Percentiles rank a stretch among this genome's conserved stretches.
phyloP scores from a whole-genome alignment of 2,113 vertebrate species.

The Sinosuthora webbiana region DNA sequence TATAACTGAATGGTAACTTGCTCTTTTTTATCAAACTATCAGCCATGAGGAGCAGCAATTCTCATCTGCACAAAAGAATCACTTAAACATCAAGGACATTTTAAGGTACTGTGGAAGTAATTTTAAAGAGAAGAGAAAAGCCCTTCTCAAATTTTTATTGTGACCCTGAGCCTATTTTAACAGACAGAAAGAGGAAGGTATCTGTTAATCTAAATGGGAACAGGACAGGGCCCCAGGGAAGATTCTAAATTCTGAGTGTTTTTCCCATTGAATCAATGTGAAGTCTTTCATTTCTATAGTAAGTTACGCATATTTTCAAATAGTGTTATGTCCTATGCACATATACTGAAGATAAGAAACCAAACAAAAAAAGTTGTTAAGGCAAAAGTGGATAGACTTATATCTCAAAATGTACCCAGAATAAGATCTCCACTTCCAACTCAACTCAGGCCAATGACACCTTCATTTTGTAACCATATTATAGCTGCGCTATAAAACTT shows the following conservation, averaged over 20 bases:
- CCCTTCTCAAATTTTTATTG: background rate
- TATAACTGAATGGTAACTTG: background rate
- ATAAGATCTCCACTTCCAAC: background rate
- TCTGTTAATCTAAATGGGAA: background rate
- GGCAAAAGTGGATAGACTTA: background rate
- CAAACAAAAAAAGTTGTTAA: background rate
- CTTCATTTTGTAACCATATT: background rate
- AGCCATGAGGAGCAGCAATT: background rate
- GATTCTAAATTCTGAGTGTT: background rate
- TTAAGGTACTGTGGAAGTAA: background rate
- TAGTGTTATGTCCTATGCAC: background rate
- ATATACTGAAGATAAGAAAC: background rate
- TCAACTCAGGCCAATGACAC: background rate
- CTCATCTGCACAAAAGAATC: background rate
- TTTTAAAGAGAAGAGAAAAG: background rate
- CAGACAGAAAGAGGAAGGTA: background rate
- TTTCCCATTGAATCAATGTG: background rate
- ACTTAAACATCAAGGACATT: background rate
- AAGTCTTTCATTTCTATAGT: background rate
- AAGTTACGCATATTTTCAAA: background rate
- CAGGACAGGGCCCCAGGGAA: constrained; percentile 15
- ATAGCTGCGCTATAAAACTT: background rate
- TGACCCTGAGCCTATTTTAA: constrained; percentile 25
- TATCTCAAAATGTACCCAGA: background rate
- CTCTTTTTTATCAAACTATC: background rate